Percentiles rank a stretch among this genome's conserved stretches.
Conservation (phyloP, 2,888 invertebrate genomes). For the Lycocerus yunnanus region DNA sequence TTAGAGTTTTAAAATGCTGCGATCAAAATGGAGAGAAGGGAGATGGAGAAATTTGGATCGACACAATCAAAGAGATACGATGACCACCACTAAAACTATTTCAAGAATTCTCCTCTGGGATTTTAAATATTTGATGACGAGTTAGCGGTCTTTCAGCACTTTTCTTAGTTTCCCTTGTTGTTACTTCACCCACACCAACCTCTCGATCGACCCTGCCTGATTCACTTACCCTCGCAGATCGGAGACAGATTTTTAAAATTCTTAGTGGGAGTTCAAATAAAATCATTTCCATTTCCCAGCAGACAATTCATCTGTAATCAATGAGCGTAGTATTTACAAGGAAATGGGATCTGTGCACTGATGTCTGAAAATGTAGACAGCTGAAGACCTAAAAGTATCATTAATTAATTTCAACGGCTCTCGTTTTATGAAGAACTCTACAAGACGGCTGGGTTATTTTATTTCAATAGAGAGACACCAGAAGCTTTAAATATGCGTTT, state of each 20-base stretch:
- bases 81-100: slow-evolving; percentile 44
- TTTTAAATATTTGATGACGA: slow-evolving; percentile 57
- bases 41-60: neutral
- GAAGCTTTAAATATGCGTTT: neutral
- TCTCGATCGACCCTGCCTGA: slow-evolving; percentile 17
- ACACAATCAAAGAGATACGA: slow-evolving; percentile 25
- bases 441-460: slow-evolving; percentile 6
- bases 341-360: slow-evolving; percentile 29
- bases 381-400: slow-evolving; percentile 20
- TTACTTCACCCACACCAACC: slow-evolving; percentile 28
- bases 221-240: slow-evolving; percentile 34
- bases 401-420: slow-evolving; percentile 27
- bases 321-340: slow-evolving; percentile 39
- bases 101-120: slow-evolving; percentile 49
- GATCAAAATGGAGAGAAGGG: neutral
- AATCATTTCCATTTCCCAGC: slow-evolving; percentile 44
- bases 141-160: slow-evolving; percentile 52
- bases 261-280: slow-evolving; percentile 44
- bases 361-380: slow-evolving; percentile 21
- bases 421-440: slow-evolving; percentile 13
- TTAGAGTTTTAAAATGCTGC: neutral
- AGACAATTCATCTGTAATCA: slow-evolving; percentile 41
- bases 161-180: slow-evolving; percentile 38
- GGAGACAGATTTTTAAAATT: slow-evolving; percentile 54
- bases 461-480: neutral